Evolutionary conservation across 2,797 vertebrate genomes (phyloP).

Genomic region (Eupleurogrammus muticus): DNA sequence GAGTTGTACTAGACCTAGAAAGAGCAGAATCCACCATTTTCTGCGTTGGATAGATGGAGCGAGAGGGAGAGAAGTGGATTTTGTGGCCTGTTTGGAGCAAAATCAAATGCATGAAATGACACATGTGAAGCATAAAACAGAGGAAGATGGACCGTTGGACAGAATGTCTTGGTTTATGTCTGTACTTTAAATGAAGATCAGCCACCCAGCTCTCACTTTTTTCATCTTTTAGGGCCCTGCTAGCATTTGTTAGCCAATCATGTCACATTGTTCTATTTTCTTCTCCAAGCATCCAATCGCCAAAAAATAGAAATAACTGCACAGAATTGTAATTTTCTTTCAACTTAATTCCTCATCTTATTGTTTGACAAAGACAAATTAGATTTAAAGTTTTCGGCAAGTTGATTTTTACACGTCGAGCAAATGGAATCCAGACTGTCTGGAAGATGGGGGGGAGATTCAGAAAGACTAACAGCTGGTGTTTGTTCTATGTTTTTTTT

Average conservation of each 20-base stretch:
- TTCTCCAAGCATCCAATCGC: background rate
- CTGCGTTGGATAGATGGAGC: background rate
- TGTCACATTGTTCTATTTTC: background rate
- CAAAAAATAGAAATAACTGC: background rate
- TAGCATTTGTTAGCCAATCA: background rate
- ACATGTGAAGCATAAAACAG: background rate
- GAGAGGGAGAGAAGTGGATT: conserved; percentile 5
- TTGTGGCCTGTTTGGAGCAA: conserved; percentile 7
- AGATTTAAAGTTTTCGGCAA: conserved; percentile 9
- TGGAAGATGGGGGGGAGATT: background rate
- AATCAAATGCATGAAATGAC: conserved; percentile 12
- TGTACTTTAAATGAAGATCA: background rate
- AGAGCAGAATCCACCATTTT: conserved; percentile 41
- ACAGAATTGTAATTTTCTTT: conserved; percentile 22
- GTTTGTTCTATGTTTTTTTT: background rate
- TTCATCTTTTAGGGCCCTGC: background rate
- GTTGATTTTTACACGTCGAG: conserved; percentile 11
- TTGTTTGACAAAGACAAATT: conserved; percentile 7
- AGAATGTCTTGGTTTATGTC: background rate
- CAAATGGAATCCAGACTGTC: background rate
- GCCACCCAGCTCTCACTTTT: background rate
- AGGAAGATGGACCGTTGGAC: background rate
- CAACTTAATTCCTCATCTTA: conserved; percentile 1
- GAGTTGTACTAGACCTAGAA: conserved; percentile 38
- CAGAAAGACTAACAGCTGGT: background rate